Evolutionary conservation across 1,140 invertebrate genomes (phyloP).

Genomic region (Musca vetustissima): DNA sequence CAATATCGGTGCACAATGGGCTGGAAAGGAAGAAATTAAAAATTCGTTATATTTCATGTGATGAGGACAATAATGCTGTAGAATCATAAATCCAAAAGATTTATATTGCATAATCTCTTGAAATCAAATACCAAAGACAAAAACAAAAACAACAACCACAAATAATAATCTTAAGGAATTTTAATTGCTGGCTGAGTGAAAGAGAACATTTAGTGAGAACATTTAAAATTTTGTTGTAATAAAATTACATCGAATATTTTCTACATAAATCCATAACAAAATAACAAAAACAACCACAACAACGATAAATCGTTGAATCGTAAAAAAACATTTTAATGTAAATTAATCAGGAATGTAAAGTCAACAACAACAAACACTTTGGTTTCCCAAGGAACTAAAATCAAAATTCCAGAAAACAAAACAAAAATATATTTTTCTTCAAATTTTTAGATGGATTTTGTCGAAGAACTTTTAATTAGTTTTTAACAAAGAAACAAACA

Average conservation of each 20-base stretch:
- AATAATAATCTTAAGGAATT: not conserved
- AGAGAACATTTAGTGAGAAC: too few species aligned
- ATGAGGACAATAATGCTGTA: conserved; percentile 53
- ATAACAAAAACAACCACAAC: conserved; percentile 6
- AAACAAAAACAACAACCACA: not conserved
- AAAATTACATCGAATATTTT: too few species aligned
- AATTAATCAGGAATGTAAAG: too few species aligned
- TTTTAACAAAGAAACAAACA: too few species aligned
- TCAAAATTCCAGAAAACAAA: too few species aligned
- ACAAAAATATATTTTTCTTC: conserved; percentile 34
- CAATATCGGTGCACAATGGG: conserved; percentile 45
- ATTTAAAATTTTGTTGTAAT: not conserved
- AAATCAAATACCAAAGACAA: too few species aligned
- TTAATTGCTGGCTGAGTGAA: too few species aligned
- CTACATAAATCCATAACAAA: too few species aligned
- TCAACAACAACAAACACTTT: too few species aligned
- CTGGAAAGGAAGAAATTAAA: conserved; percentile 41
- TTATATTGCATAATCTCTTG: too few species aligned
- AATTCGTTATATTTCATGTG: conserved; percentile 53
- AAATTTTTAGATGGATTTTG: too few species aligned
- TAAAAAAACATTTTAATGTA: not conserved
- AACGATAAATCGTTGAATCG: not conserved
- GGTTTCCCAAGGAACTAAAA: not conserved
- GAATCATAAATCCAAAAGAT: conserved; percentile 27
- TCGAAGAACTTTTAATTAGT: too few species aligned